phyloP scores from a whole-genome alignment of 2,113 vertebrate genomes.

The Thalassoma bifasciatum region DNA sequence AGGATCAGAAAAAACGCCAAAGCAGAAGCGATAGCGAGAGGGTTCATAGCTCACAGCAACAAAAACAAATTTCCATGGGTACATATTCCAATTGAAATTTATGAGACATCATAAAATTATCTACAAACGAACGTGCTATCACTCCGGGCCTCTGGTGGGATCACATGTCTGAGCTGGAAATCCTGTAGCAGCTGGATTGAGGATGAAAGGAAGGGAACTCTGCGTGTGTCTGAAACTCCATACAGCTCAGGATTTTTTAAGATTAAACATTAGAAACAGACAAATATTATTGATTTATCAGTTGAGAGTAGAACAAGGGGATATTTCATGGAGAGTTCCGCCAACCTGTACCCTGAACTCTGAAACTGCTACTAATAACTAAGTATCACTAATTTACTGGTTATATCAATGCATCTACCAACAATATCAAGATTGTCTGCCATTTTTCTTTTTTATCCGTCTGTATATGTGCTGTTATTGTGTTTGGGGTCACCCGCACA shows the following conservation, averaged over 20 bases:
- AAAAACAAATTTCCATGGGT: constrained; percentile 50
- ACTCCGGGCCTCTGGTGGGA: constrained; percentile 8
- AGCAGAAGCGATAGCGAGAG: neutral
- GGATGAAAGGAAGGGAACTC: constrained; percentile 15
- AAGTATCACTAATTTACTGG: too few relatives aligned
- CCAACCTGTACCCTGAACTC: neutral
- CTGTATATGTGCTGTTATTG: too few relatives aligned
- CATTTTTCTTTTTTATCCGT: too few relatives aligned
- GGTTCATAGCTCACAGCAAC: constrained; percentile 47
- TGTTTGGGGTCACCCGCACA: too few relatives aligned
- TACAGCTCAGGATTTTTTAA: constrained; percentile 21
- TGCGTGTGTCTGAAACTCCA: constrained; percentile 18
- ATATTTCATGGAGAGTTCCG: neutral
- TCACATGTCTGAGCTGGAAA: constrained; percentile 20
- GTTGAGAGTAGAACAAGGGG: too few relatives aligned
- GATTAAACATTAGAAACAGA: constrained; percentile 9
- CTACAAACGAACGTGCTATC: constrained; percentile 21
- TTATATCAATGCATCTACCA: too few relatives aligned
- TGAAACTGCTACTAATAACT: too few relatives aligned
- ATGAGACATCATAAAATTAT: constrained; percentile 43
- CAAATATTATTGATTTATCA: constrained; percentile 11
- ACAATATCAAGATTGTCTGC: too few relatives aligned
- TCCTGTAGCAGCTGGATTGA: constrained; percentile 14
- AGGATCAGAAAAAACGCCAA: constrained; percentile 38
- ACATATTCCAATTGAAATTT: constrained; percentile 49